Base-by-base conservation (phyloP, 1,140 invertebrate genomes). In the Drosophila kanapiae region DNA sequence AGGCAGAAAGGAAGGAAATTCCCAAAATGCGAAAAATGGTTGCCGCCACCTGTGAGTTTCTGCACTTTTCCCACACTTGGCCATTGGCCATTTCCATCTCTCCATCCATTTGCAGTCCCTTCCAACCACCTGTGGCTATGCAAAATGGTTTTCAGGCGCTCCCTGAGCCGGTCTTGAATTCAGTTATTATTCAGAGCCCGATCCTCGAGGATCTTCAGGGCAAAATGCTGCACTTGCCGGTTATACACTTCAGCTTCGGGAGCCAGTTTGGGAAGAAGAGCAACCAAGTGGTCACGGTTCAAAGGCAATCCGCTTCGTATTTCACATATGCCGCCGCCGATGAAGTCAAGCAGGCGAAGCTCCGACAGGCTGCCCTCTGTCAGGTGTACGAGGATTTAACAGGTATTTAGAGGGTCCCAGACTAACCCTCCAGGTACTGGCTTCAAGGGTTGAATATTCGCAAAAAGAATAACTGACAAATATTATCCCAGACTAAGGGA, bases 321-420 rank as follows among this genome's bases (percentile, higher is more conserved):
- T 88, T 88, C 85, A 80, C 84, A n/a, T 88, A 90, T 60, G 62
- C 54, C 29, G 69, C 61, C 14, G 43, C 49, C 49, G 83, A 87
- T 35, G 67, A 67, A 53, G 63, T 77, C 47, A 82, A 77, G 40
- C 70, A 80, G 65, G 45, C 72, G 35, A 77, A 80, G 57, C 77
- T 87, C 29, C 72, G 82, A 31, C 77, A 88, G 56, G 68, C 72
- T 14, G 69, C 74, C 56, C 65, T 88, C 6, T 88, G 78, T 78
- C 85, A 88, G 51, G 84, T 88, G 69, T 88, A 88, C 63, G 85
- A 88, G 80, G 84, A 90, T 69, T 88, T 78, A 29, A 88, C 84
- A 88, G 84, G 84, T 88, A 88, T 37, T 51, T 27, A 51, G 29
- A 37, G 62, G 51, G 54, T 37, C 14, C 37, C 47, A 33, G 37